phyloP scores from a whole-genome alignment of 37 sponge, comb jelly and placozoan species.

The Crambe crambe region DNA sequence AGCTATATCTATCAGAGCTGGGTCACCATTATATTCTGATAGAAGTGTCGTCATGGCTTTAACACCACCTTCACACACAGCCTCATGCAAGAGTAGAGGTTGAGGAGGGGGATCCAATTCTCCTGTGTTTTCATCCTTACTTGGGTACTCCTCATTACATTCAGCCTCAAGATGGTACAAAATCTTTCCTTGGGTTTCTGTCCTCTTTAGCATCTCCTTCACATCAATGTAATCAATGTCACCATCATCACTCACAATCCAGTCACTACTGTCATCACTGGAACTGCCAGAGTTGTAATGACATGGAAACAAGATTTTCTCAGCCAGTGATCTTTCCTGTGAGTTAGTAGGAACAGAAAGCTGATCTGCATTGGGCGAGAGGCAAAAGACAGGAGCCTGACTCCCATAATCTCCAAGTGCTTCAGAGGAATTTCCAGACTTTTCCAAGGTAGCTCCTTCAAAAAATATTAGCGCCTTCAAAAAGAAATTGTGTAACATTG shows the following conservation, averaged over 20 bases:
- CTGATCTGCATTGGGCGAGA: no score
- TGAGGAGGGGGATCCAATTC: not conserved
- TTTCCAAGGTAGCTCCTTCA: no score
- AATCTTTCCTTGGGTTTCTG: not conserved
- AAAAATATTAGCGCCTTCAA: no score
- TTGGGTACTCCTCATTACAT: no score
- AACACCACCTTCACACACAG: constrained; percentile 7
- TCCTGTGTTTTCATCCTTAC: not conserved
- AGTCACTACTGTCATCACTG: constrained; percentile 23
- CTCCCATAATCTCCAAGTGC: no score
- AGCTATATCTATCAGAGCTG: not conserved
- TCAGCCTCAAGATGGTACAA: constrained; percentile 7
- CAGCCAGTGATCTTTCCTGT: constrained; percentile 5
- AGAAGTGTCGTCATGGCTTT: not conserved
- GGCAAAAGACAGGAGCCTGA: no score
- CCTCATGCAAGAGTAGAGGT: constrained; percentile 28
- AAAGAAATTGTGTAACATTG: no score
- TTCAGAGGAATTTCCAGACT: no score
- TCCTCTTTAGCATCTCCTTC: not conserved
- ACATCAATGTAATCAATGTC: constrained; percentile 4
- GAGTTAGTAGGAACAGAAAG: no score
- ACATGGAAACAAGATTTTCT: constrained; percentile 22
- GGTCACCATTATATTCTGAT: not conserved
- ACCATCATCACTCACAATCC: constrained; percentile 28
- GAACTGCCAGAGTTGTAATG: not conserved